phyloP scores from a whole-genome alignment of 1,140 invertebrate species.

The Drosophila miranda region DNA sequence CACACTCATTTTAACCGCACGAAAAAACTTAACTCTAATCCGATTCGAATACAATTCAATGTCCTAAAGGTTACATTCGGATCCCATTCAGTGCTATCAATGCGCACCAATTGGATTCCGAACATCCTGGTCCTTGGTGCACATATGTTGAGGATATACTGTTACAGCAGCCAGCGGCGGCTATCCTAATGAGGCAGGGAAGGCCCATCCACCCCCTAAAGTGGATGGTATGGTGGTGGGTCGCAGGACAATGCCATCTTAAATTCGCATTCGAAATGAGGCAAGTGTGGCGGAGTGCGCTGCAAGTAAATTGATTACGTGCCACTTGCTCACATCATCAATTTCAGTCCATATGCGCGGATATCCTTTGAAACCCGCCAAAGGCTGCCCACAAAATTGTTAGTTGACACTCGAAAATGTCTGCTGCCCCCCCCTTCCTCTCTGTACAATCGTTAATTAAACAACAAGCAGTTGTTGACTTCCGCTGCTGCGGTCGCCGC shows the following conservation, averaged over 20 bases:
- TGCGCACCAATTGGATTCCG: slow-evolving; percentile 25
- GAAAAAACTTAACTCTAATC: no score
- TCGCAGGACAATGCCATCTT: slow-evolving; percentile 65
- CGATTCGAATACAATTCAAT: no score
- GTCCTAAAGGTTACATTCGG: slow-evolving; percentile 2
- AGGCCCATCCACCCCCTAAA: slow-evolving; percentile 8
- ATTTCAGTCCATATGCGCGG: slow-evolving; percentile 73
- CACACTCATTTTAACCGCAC: no score
- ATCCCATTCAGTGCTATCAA: neutral
- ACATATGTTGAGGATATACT: slow-evolving; percentile 60
- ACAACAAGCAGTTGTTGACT: slow-evolving; percentile 64
- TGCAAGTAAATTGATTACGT: slow-evolving; percentile 74
- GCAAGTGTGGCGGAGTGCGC: slow-evolving; percentile 24
- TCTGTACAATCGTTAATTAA: slow-evolving; percentile 62
- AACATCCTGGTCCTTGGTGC: slow-evolving; percentile 36
- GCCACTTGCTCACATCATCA: slow-evolving; percentile 75
- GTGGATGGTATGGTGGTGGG: neutral
- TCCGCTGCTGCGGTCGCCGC: slow-evolving; percentile 37
- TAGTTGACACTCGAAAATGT: slow-evolving; percentile 65
- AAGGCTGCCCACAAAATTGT: slow-evolving; percentile 39
- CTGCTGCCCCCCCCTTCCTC: slow-evolving; percentile 23
- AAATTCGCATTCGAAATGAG: slow-evolving; percentile 76
- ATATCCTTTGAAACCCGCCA: slow-evolving; percentile 47
- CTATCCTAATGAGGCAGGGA: slow-evolving; percentile 11
- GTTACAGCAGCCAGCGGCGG: slow-evolving; percentile 31